These are phyloP conservation scores for Numenius arquata DNA, from an alignment of 2,113 vertebrate species.

Conservation along the genomic window DNA sequence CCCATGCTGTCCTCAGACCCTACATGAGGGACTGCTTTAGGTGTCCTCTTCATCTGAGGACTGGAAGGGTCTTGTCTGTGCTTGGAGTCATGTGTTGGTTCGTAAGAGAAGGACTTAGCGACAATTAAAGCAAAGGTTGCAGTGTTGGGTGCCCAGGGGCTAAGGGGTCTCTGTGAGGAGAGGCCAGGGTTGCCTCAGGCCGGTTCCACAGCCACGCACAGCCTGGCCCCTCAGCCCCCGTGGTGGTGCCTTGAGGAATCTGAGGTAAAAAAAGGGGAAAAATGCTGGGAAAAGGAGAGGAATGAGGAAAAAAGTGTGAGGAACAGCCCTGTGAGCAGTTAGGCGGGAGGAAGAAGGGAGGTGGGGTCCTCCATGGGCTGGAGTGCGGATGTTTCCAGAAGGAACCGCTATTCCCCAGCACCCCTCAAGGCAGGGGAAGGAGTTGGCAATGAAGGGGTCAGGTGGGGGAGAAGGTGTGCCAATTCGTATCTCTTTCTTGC, in stretches of 20 bases:
- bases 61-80: no score
- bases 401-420: neutral
- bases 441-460: neutral
- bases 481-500: neutral
- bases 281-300: neutral
- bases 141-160: no score
- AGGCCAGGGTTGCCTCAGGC: neutral
- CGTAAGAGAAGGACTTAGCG: rapidly evolving
- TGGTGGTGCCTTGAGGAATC: no score
- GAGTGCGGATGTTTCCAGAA: rapidly evolving
- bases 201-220: neutral
- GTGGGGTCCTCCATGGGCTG: neutral
- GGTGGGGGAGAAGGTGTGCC: neutral
- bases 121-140: no score
- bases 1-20: neutral
- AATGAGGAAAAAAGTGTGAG: neutral
- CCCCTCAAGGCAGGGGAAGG: neutral
- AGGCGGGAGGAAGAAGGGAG: neutral
- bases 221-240: neutral
- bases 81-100: rapidly evolving
- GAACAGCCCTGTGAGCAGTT: neutral
- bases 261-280: no score
- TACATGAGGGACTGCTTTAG: rapidly evolving
- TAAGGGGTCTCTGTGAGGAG: neutral
- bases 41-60: neutral